A percentile compares a stretch with the other conserved stretches of the same genome.
These are phyloP conservation scores for Callyntrura sp. DNA, from an alignment of 2,888 invertebrate genomes.

Conservation along the genomic window DNA sequence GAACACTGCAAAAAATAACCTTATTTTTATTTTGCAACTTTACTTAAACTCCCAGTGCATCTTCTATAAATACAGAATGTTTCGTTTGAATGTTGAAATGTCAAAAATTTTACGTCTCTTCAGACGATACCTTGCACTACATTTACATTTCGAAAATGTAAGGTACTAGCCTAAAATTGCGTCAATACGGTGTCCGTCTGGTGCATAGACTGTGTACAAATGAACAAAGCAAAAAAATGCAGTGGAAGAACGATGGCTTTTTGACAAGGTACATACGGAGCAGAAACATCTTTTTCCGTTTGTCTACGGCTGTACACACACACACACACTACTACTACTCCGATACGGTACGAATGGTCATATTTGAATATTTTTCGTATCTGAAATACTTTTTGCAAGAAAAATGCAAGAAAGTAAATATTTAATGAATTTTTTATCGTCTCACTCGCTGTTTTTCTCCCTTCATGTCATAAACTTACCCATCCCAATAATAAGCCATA, in stretches of 20 bases:
- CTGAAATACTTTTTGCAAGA: not conserved
- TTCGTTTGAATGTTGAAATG: not conserved
- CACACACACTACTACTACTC: no score
- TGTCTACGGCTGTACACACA: not conserved
- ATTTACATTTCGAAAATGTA: not conserved
- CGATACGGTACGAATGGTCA: no score
- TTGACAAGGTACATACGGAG: no score
- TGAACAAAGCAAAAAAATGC: not conserved
- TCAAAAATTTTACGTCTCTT: not conserved
- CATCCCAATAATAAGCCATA: slow-evolving; percentile 46
- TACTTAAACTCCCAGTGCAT: not conserved
- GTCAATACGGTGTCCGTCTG: not conserved
- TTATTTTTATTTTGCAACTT: not conserved
- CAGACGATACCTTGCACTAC: slow-evolving; percentile 30
- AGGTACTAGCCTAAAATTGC: slow-evolving; percentile 3
- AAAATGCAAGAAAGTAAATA: not conserved
- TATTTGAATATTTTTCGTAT: not conserved
- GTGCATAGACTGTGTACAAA: not conserved
- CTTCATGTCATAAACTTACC: slow-evolving; percentile 48
- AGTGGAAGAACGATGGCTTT: not conserved
- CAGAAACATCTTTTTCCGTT: not conserved
- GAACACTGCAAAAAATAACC: not conserved
- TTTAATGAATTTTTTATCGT: not conserved
- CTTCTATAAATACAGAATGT: not conserved
- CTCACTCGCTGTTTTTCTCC: not conserved